These are phyloP conservation scores for Ichneumon xanthorius DNA, from an alignment of 2,888 invertebrate species.

Conservation along the genomic window DNA sequence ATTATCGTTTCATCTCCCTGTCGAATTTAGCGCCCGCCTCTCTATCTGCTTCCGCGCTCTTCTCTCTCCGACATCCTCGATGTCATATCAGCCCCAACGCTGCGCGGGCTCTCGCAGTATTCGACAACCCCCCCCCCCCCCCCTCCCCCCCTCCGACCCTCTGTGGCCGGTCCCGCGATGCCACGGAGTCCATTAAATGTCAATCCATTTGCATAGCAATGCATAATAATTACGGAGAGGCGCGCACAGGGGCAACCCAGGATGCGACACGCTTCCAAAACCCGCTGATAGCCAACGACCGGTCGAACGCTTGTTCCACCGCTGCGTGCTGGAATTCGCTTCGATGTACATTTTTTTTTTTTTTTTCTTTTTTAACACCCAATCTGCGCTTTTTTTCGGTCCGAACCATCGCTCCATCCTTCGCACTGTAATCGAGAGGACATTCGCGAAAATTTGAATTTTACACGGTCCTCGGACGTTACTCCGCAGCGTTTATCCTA, in stretches of 20 bases:
- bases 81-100: constrained; percentile 41
- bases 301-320: constrained; percentile 4
- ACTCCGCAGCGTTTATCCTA: constrained; percentile 24
- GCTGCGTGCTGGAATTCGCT: constrained; percentile 41
- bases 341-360: constrained; percentile 20
- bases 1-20: constrained; percentile 47
- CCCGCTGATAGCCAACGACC: constrained; percentile 40
- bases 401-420: not conserved
- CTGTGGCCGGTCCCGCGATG: constrained; percentile 21
- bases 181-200: constrained; percentile 77
- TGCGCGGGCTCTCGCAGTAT: constrained; percentile 41
- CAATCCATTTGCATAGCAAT: constrained; percentile 81
- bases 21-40: constrained; percentile 51
- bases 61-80: constrained; percentile 56
- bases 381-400: constrained; percentile 35
- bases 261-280: constrained; percentile 37
- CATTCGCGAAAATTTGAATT: constrained; percentile 48
- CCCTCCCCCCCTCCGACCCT: not conserved
- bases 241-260: constrained; percentile 56
- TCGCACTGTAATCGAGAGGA: constrained; percentile 34
- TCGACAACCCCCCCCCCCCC: not conserved
- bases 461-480: constrained; percentile 17
- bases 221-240: constrained; percentile 80
- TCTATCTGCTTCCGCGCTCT: constrained; percentile 31
- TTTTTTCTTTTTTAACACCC: constrained; percentile 24